Base-by-base conservation (phyloP, 2,888 invertebrate genomes). In the Acanthosoma haemorrhoidale region DNA sequence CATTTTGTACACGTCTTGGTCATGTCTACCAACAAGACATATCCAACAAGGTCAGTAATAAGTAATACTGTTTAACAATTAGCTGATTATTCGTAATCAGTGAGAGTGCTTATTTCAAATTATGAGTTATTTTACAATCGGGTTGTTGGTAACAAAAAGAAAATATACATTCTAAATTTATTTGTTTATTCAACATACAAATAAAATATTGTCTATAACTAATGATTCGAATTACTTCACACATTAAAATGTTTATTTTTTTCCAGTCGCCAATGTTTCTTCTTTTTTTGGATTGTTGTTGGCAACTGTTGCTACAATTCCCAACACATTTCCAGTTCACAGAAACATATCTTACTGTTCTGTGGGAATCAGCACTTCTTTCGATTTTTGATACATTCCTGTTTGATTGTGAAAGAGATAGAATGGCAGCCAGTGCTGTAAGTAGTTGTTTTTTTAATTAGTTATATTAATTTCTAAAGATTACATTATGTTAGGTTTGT, bases 301-400 rank as follows among this genome's bases (percentile, higher is more conserved):
- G 94, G 92, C 97, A 97, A 82, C 82, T 97, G 66, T 81, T 88
- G 75, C 88, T 88, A 76, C 96, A 96, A 82, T 94, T 88, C 81
- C 95, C 95, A 0, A 84, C 88, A 1, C 87, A 90, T 75, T 96
- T 97, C 82, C 92, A 95, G 81, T 94, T 92, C 82, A 90, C 93
- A 16, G 94, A 95, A 81, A 92, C 92, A 0, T 95, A 94, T 81
- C 85, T 98, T 75, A 93, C 94, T 0, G 89, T 93, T 0, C 79
- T 97, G 29, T 96, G 96, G 94, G 96, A 97, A 81, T 86, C 90
- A 32, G 87, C 89, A 13, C 91, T 93, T 77, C 84, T 94, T 75
- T 92, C 95, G 11, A 83, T 96, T 66, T 95, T 95, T 78, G 94
- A 94, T 76, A 95, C 95, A 38, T 96, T 96, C 82, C 85, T 96